A percentile compares a stretch with the other conserved stretches of the same genome.
phyloP scores from a whole-genome alignment of 2,113 vertebrate genomes.

The Hucho hucho region DNA sequence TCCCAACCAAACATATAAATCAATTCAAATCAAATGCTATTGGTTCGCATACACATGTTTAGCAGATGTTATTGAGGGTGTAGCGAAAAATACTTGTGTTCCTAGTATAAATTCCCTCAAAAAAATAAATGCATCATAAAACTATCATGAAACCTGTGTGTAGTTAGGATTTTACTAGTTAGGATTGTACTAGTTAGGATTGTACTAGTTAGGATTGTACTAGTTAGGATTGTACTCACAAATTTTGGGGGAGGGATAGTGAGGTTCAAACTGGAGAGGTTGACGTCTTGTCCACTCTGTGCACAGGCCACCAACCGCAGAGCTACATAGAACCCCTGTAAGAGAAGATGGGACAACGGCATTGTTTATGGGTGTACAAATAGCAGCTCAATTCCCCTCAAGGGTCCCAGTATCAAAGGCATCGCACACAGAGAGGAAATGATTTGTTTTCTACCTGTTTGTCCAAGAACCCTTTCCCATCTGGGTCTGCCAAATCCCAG shows the following conservation, averaged over 20 bases:
- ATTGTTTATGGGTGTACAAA: not conserved
- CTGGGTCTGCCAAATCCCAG: slow-evolving; percentile 97
- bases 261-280: slow-evolving; percentile 80
- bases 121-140: not conserved
- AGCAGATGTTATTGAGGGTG: not conserved
- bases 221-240: slow-evolving; percentile 77
- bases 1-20: not conserved
- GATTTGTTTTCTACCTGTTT: slow-evolving; percentile 81
- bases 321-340: slow-evolving; percentile 90
- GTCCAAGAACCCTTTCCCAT: slow-evolving; percentile 95
- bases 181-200: not conserved
- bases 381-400: no score
- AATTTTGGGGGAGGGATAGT: slow-evolving; percentile 90
- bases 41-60: no score
- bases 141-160: not conserved
- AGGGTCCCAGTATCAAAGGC: no score
- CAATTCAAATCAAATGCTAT: no score
- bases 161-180: slow-evolving; percentile 67
- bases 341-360: slow-evolving; percentile 24
- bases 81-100: not conserved
- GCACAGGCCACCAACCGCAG: slow-evolving; percentile 91
- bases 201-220: slow-evolving; percentile 63
- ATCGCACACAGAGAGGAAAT: not conserved
- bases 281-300: slow-evolving; percentile 90
- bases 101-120: not conserved